Evolutionary conservation across 2,888 invertebrate species (phyloP).

Genomic region (Baronia brevicornis): DNA sequence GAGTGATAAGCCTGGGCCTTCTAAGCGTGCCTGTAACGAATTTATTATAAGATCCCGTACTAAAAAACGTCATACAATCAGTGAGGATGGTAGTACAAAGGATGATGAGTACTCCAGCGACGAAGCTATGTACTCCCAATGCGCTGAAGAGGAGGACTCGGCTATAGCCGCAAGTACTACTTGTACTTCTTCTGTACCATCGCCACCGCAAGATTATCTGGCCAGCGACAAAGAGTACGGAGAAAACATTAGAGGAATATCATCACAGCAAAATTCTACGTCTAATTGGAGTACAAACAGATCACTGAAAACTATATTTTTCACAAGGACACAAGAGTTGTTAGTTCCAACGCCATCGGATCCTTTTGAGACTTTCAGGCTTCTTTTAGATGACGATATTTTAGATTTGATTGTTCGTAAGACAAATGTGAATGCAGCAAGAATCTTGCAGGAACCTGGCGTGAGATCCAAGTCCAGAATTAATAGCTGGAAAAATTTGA

Average conservation of each 20-base stretch:
- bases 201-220: not conserved
- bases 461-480: slow-evolving; percentile 22
- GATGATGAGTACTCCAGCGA: slow-evolving; percentile 15
- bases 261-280: no score
- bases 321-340: slow-evolving; percentile 11
- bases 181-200: not conserved
- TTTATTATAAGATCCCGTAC: slow-evolving; percentile 15
- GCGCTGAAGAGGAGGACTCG: slow-evolving; percentile 14
- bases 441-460: slow-evolving; percentile 11
- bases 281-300: no score
- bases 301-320: slow-evolving; percentile 14
- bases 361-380: slow-evolving; percentile 10
- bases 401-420: slow-evolving; percentile 19
- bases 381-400: not conserved
- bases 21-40: slow-evolving; percentile 15
- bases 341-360: slow-evolving; percentile 13
- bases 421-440: slow-evolving; percentile 19
- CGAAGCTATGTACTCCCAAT: slow-evolving; percentile 17
- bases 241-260: slow-evolving; percentile 10
- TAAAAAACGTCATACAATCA: slow-evolving; percentile 18
- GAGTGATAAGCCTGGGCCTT: slow-evolving; percentile 18
- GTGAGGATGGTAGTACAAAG: slow-evolving; percentile 19
- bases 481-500: slow-evolving; percentile 28
- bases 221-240: not conserved
- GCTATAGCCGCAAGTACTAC: slow-evolving; percentile 10